A percentile compares a stretch with the other conserved stretches of the same genome.
phyloP scores from a whole-genome alignment of 2,888 invertebrate species.

The Gnatocerus cornutus region DNA sequence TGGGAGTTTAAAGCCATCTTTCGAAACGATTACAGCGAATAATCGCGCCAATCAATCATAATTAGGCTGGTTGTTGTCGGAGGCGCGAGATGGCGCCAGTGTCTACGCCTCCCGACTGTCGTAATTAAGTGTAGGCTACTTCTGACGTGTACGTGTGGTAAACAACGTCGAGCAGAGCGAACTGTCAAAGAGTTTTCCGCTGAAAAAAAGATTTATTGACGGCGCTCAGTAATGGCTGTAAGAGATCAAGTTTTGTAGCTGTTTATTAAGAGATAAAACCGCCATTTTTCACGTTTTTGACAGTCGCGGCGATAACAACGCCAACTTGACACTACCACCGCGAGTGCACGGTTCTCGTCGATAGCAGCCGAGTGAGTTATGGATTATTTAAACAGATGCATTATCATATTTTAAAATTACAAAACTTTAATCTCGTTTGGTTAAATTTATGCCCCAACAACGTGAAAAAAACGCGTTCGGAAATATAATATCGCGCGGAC shows the following conservation, averaged over 20 bases:
- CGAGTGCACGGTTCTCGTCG: constrained; percentile 11
- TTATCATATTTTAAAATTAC: constrained; percentile 31
- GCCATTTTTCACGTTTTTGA: constrained; percentile 29
- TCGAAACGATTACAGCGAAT: neutral
- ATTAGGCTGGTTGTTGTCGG: neutral
- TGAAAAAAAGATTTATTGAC: constrained; percentile 28
- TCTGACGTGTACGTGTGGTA: neutral
- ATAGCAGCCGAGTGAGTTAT: constrained; percentile 26
- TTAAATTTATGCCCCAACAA: constrained; percentile 1
- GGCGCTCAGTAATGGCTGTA: constrained; percentile 23
- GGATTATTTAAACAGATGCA: constrained; percentile 15
- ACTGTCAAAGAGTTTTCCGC: neutral
- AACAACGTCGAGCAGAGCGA: no score
- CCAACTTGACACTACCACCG: constrained; percentile 11
- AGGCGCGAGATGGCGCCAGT: no score
- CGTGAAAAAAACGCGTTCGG: neutral
- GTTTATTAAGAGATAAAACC: constrained; percentile 39
- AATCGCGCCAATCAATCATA: constrained; percentile 4
- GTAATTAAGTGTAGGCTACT: no score
- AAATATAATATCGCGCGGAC: neutral
- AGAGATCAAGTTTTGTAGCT: constrained; percentile 35
- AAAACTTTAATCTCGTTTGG: constrained; percentile 14
- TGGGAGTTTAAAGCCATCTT: constrained; percentile 1
- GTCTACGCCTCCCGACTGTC: no score
- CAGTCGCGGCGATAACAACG: constrained; percentile 23